Base-by-base conservation (phyloP, 2,888 invertebrate genomes). In the Lasius fuliginosus region DNA sequence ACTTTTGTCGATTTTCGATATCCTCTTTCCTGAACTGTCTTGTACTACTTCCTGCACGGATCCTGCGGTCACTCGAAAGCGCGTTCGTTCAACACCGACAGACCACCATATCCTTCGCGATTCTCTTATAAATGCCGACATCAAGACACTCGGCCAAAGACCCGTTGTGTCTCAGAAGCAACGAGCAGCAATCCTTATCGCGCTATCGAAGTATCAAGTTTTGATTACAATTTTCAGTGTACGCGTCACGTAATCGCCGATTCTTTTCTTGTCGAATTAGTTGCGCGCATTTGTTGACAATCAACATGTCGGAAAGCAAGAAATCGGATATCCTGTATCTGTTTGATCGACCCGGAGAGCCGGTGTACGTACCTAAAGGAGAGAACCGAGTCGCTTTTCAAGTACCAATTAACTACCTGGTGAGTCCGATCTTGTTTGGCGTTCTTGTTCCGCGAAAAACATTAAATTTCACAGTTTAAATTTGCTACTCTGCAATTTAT, bases 301-400 rank as follows among this genome's bases (percentile, higher is more conserved):
- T 68, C 12, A 82, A 84, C 9, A 90, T 89, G 88, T 42, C 81
- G 69, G 15, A 9, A 1, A 23, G 1, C 23, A 75, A 89, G n/a
- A 90, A 88, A 64, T 65, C 83, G 11, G 77, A 81, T 65, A 90
- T 95, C 65, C 90, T 95, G 27, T 93, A 94, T 46, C 96, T 98
- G 89, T 97, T 97, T 95, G 97, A 98, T 92, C 96, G 97, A 58
- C 97, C 98, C 12, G 96, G 96, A 86, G 98, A 98, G 95, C 98
- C 98, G 0, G 96, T 97, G 84, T 98, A 97, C 95, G 96, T 97
- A 95, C 96, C 97, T 87, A 98, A 98, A 95, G 97, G 97, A 2
- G 96, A 96, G 0, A 95, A 95, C 0, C 96, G 96, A 69, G 94
- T 96, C 0, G 96, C 96, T 46, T 97, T 97, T 91, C 96, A 97